Percentiles rank a stretch among this genome's conserved stretches.
These are phyloP conservation scores for Sebastolobus alascanus DNA, from an alignment of 2,797 vertebrate species.

Conservation along the genomic window DNA sequence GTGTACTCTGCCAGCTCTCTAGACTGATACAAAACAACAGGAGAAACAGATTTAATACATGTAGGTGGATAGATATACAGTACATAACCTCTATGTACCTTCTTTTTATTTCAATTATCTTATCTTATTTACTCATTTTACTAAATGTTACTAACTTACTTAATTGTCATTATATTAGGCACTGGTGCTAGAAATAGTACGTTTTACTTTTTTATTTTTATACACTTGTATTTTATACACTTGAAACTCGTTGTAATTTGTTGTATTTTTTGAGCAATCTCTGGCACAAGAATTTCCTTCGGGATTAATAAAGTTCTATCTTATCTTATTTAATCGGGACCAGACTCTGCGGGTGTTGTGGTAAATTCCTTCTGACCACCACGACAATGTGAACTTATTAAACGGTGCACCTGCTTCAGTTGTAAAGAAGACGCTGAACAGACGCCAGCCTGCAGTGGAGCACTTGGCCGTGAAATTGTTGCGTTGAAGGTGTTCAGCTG, in stretches of 20 bases:
- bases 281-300: too few species aligned
- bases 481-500: slow-evolving; percentile 25
- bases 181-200: too few species aligned
- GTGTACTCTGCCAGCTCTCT: slow-evolving; percentile 92
- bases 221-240: too few species aligned
- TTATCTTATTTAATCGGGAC: not conserved
- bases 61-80: not conserved
- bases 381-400: slow-evolving; percentile 37
- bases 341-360: not conserved
- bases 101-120: too few species aligned
- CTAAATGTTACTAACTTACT: too few species aligned
- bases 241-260: too few species aligned
- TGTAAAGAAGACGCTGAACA: slow-evolving; percentile 1
- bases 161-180: too few species aligned
- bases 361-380: slow-evolving; percentile 27
- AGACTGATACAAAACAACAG: slow-evolving; percentile 79
- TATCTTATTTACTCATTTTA: too few species aligned
- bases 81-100: too few species aligned
- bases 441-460: not conserved
- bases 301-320: too few species aligned
- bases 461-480: slow-evolving; percentile 15
- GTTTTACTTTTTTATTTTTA: too few species aligned
- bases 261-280: too few species aligned
- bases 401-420: slow-evolving; percentile 28
- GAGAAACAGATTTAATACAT: not conserved